Evolutionary conservation across 2,113 vertebrate species (phyloP), one percentile per base, ranked within the genome.

Genomic region (Caretta caretta): DNA sequence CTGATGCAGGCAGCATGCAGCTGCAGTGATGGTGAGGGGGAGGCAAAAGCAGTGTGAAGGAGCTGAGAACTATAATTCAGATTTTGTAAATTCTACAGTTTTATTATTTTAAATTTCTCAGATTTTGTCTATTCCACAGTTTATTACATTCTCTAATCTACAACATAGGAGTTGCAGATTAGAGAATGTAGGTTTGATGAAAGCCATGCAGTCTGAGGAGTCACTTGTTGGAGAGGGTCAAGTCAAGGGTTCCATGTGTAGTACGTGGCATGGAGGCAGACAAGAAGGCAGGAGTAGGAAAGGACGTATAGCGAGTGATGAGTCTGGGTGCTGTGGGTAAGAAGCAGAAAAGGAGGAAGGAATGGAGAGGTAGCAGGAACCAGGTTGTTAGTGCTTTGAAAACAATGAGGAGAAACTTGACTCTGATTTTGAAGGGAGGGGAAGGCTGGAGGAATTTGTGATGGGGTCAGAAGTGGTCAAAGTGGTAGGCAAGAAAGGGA

Each of bases 151-250:
- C 56, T 57, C 10, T 57, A 10, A 27, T 57, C 25, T 29, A 57
- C 56, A 57, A 13, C 8, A 79, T 69, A 25, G 5, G 53, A 69
- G 65, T 69, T 69, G 35, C 20, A 8, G 62, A 31, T 35, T 35
- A 53, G 83, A 42, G 5, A 46, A 87, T 87, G 49, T 69, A 84
- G 17, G 3, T 4, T 76, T 76, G 46, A 10, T 79, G n/a, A 80
- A 62, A 92, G 78, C 25, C 1, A 12, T 24, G 3, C 0, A 13
- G 2, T 62, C 79, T 20, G 48, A 86, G 75, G 46, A 0, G 0
- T 62, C 59, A 62, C 11, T 31, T 62, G 29, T 31, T 12, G 25
- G 59, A 62, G 29, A 62, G 29, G 31, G 13, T 16, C 29, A 62
- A 62, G 13, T 62, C 59, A 62, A 35, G 59, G 27, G 57, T 59